A percentile compares a stretch with the other conserved stretches of the same genome.
Conservation (phyloP, 1,140 invertebrate genomes). For the Akabosia matsudoensis region DNA sequence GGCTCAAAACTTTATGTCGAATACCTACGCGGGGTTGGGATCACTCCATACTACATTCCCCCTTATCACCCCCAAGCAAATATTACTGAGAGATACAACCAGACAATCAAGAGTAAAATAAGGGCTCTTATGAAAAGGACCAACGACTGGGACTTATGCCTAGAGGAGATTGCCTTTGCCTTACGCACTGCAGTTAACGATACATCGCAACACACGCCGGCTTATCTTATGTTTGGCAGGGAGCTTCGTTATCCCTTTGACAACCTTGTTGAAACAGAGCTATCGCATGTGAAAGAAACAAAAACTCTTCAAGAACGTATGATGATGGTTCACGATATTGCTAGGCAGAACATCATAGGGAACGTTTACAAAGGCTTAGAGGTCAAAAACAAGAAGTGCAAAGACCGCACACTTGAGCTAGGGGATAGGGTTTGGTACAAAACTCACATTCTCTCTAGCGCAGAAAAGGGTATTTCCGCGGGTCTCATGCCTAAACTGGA, state of each 20-base stretch:
- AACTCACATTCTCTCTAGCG: not conserved
- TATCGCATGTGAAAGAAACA: not conserved
- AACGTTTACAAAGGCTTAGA: not conserved
- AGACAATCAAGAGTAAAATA: slow-evolving; percentile 43
- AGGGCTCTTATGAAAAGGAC: slow-evolving; percentile 36
- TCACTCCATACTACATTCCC: slow-evolving; percentile 35
- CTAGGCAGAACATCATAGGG: not conserved
- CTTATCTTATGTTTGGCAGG: slow-evolving; percentile 50
- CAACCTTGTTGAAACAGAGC: slow-evolving; percentile 1
- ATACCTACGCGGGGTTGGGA: not conserved
- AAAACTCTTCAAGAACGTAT: not conserved
- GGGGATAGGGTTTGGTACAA: slow-evolving; percentile 2
- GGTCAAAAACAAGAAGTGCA: not conserved
- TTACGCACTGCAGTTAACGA: slow-evolving; percentile 51
- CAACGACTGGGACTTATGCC: slow-evolving; percentile 49
- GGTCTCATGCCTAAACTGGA: not conserved
- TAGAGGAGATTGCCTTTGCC: slow-evolving; percentile 52
- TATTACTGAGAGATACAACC: slow-evolving; percentile 40
- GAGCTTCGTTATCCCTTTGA: slow-evolving; percentile 46
- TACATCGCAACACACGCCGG: slow-evolving; percentile 50
- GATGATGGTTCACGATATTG: not conserved
- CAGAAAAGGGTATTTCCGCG: not conserved
- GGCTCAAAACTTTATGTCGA: not conserved
- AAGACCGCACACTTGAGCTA: not conserved
- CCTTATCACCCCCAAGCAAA: slow-evolving; percentile 45